Conservation (phyloP, 2,888 invertebrate genomes). For the Habroteleia sp. region DNA sequence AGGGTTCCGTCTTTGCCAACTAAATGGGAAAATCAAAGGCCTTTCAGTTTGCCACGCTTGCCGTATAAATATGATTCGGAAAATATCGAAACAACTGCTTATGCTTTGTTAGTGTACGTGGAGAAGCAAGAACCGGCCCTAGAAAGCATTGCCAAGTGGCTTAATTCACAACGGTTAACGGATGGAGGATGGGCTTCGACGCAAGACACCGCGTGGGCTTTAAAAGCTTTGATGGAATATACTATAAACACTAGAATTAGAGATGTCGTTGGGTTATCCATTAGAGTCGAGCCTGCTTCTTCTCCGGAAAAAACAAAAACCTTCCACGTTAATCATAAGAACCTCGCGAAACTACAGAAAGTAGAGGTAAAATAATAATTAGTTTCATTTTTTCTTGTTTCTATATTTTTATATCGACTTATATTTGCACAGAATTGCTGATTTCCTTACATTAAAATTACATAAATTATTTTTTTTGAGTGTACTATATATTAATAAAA, state of each 20-base stretch:
- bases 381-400: too few species aligned
- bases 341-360: conserved; percentile 89
- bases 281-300: conserved; percentile 92
- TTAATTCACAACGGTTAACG: conserved; percentile 91
- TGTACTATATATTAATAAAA: too few species aligned
- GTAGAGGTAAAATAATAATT: conserved; percentile 87
- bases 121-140: conserved; percentile 90
- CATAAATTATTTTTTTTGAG: too few species aligned
- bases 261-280: conserved; percentile 89
- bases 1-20: conserved; percentile 90
- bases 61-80: conserved; percentile 94
- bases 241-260: conserved; percentile 92
- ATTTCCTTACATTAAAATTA: too few species aligned
- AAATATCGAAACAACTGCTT: conserved; percentile 96
- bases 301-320: conserved; percentile 84
- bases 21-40: conserved; percentile 95
- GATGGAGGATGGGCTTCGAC: conserved; percentile 95
- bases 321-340: conserved; percentile 87
- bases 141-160: conserved; percentile 94
- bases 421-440: too few species aligned
- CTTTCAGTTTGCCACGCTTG: conserved; percentile 92
- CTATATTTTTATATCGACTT: too few species aligned
- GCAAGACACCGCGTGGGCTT: conserved; percentile 93
- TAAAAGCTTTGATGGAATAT: conserved; percentile 94
- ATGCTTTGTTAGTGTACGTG: conserved; percentile 93